Base-by-base conservation (phyloP, 2,888 invertebrate species). In the Epinotia bilunana region DNA sequence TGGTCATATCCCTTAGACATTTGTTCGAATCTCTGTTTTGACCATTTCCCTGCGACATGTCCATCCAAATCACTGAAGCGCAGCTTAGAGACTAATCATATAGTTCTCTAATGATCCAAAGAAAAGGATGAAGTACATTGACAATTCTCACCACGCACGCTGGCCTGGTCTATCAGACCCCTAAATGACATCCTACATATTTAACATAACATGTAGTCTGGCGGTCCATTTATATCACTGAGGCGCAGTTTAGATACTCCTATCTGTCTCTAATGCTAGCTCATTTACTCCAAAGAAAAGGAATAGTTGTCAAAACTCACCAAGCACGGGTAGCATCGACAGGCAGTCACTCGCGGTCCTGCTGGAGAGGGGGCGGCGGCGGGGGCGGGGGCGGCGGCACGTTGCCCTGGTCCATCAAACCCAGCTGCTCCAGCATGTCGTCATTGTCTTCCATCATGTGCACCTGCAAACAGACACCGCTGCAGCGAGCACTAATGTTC, bases 281-380 rank as follows among this genome's bases (percentile, higher is more conserved):
- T 28, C 23, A 28, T 1, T 28, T 28, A 28, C 23, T 28, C 23
- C 23, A 28, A 28, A 3, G 23, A 28, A 3, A 28, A 28, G 3
- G 23, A 28, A 23, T 1, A 23, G 23, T 28, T 28, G 20, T 20
- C 3, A 53, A 53, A 7, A n/a, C 81, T 78, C 61, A 76, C 80
- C 76, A 76, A 79, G 78, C 73, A 76, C 73, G 74, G 77, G 75
- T 71, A 64, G 74, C 28, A 63, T 20, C 55, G 60, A 39, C 72
- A 73, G 76, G 60, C 39, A 23, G 63, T 73, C 75, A 78, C 39
- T 78, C 77, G 81, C 85, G 86, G 78, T 90, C 90, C 78, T 92
- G 92, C 81, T 93, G 91, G 91, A 93, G 81, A 96, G 98, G 72
- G 84, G 98, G 97, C 95, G 77, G 95, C 95, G 81, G 97, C 95